Evolutionary conservation across 2,888 invertebrate genomes (phyloP), one percentile per base, ranked within the genome.

Genomic region (Volucella inflata): DNA sequence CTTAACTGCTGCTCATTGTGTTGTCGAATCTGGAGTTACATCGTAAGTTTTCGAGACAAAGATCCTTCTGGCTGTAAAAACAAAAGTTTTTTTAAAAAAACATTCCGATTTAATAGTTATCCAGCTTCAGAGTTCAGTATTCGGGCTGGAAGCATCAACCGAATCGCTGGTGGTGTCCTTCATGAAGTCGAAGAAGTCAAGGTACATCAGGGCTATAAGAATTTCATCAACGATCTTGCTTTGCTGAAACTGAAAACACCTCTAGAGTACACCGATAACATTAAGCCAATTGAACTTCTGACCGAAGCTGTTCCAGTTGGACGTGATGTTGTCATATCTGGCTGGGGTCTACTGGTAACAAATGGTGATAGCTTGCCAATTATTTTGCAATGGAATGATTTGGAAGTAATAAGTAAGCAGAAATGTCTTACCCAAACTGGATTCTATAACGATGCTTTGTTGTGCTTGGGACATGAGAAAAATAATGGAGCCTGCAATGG

Each of bases 1-100:
- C 8, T 64, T 91, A 11, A 91, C 91, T 1, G 91, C 91, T 9
- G 91, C 91, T 16, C 91, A 91, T 67, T 91, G 92, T 77, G 90
- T 91, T 9, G 57, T 60, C 8, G 17, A 70, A 70, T 80, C 40
- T 81, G 88, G 40, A 83, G 81, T 0, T 44, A 65, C 2, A 55
- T 64, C 74, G 78, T 72, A 65, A 77, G 77, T 53, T 2, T 36
- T 2, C 2, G 0, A 9, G 8, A n/a, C 30, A 40, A n/a, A n/a
- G 30, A 21, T 0, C 30, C 6, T 30, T 30, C 30, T 30, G 21
- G 2, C 21, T 21, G 30, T 30, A 30, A 30, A 3, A 30, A 30
- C 6, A 30, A 30, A 30, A 30, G 6, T 6, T n/a, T n/a, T n/a
- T n/a, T 6, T 30, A 30, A 30, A 30, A 21, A 30, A 30, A 30